These are phyloP conservation scores for Parascotia fuliginaria DNA, from an alignment of 2,888 invertebrate species.

Conservation along the genomic window DNA sequence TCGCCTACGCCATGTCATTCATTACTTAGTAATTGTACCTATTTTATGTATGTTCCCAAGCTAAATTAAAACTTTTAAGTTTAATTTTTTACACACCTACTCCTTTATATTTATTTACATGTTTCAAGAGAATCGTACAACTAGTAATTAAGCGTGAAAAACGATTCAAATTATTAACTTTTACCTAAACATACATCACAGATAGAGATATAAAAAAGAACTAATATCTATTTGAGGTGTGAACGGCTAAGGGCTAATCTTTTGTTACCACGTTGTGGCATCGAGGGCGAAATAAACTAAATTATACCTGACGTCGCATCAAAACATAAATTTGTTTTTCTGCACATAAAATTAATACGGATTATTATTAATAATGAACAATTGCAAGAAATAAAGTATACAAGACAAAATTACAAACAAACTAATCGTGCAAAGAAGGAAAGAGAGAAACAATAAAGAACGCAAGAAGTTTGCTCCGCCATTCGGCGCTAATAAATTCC, in stretches of 20 bases:
- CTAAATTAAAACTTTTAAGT: slow-evolving; percentile 56
- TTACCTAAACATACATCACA: slow-evolving; percentile 85
- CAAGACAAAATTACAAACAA: slow-evolving; percentile 65
- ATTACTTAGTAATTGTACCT: too few species aligned
- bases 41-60: too few species aligned
- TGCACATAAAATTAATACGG: slow-evolving; percentile 61
- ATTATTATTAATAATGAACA: slow-evolving; percentile 49
- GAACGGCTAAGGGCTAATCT: slow-evolving; percentile 16
- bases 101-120: slow-evolving; percentile 66
- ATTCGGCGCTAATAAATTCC: slow-evolving; percentile 60
- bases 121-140: slow-evolving; percentile 65
- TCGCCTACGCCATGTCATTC: too few species aligned
- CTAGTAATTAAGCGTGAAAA: slow-evolving; percentile 66
- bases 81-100: slow-evolving; percentile 53
- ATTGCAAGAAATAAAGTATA: slow-evolving; percentile 61
- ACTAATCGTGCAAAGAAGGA: slow-evolving; percentile 57
- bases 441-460: slow-evolving; percentile 51
- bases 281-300: slow-evolving; percentile 45
- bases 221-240: slow-evolving; percentile 47
- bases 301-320: slow-evolving; percentile 55
- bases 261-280: slow-evolving; percentile 10
- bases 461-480: slow-evolving; percentile 48
- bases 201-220: slow-evolving; percentile 77
- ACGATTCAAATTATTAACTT: slow-evolving; percentile 78
- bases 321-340: slow-evolving; percentile 75